phyloP scores from a whole-genome alignment of 2,113 vertebrate species.

The Plectropomus leopardus region DNA sequence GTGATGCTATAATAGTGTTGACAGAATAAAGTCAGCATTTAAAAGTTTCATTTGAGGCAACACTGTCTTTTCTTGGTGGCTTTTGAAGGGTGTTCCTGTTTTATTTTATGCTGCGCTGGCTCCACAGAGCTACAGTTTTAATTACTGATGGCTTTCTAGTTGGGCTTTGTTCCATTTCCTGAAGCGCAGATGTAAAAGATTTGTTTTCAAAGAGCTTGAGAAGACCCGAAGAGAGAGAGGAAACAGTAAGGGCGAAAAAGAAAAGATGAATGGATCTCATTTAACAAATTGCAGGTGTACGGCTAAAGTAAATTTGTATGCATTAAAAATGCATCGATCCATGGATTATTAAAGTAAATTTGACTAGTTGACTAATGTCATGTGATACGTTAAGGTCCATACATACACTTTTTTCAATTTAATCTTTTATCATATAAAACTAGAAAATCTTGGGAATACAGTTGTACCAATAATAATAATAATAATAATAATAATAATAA shows the following conservation, averaged over 20 bases:
- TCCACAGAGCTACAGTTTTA: slow-evolving; percentile 73
- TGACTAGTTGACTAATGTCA: background rate
- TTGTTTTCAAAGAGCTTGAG: slow-evolving; percentile 59
- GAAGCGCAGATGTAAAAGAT: slow-evolving; percentile 65
- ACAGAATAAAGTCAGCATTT: slow-evolving; percentile 52
- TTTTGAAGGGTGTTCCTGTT: slow-evolving; percentile 73
- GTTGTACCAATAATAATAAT: too few relatives aligned
- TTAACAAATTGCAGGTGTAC: too few relatives aligned
- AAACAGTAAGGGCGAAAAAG: background rate
- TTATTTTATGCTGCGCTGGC: slow-evolving; percentile 78
- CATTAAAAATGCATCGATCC: background rate
- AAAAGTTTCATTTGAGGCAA: slow-evolving; percentile 78
- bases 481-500: too few relatives aligned
- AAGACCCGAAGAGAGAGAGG: background rate
- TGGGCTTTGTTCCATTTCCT: slow-evolving; percentile 74
- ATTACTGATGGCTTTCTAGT: slow-evolving; percentile 59
- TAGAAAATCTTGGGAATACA: too few relatives aligned
- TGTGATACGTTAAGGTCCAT: too few relatives aligned
- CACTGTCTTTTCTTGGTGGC: slow-evolving; percentile 54
- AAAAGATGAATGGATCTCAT: background rate
- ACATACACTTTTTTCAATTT: too few relatives aligned
- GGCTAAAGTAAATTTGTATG: background rate
- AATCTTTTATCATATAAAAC: too few relatives aligned
- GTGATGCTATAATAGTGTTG: slow-evolving; percentile 42
- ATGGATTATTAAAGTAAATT: background rate